These are phyloP conservation scores for Caenorhabditis panamensis DNA, from an alignment of 2,888 invertebrate species.

Conservation along the genomic window DNA sequence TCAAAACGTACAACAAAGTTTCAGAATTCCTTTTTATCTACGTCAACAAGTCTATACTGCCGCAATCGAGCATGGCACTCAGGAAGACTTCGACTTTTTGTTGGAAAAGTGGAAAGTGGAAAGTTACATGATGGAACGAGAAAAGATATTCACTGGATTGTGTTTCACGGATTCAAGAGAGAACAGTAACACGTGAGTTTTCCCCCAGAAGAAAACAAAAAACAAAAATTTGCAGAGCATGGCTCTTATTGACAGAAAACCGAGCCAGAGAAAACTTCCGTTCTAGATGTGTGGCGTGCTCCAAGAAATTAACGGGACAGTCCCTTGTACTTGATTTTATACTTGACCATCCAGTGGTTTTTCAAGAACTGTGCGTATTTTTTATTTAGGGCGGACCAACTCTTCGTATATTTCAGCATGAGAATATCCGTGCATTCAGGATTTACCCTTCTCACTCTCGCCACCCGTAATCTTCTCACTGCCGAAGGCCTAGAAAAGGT, in stretches of 20 bases:
- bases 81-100: constrained; percentile 69
- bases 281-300: constrained; percentile 18
- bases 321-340: constrained; percentile 37
- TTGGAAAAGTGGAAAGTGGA: constrained; percentile 64
- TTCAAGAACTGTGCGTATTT: constrained; percentile 27
- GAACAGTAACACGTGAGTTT: constrained; percentile 38
- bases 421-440: background rate
- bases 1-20: too few species aligned
- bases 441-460: background rate
- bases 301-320: constrained; percentile 20
- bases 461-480: constrained; percentile 1
- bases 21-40: constrained; percentile 65
- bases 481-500: constrained; percentile 11
- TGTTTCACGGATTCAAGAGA: constrained; percentile 37
- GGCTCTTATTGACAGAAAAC: constrained; percentile 35
- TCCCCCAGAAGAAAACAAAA: background rate
- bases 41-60: constrained; percentile 63
- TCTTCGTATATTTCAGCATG: constrained; percentile 16
- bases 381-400: background rate
- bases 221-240: constrained; percentile 36
- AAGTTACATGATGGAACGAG: constrained; percentile 62
- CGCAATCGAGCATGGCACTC: constrained; percentile 65
- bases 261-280: constrained; percentile 37
- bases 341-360: constrained; percentile 4
- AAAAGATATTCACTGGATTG: constrained; percentile 60